Conservation (phyloP, 2,797 vertebrate genomes). For the Philypnodon macrostomus region DNA sequence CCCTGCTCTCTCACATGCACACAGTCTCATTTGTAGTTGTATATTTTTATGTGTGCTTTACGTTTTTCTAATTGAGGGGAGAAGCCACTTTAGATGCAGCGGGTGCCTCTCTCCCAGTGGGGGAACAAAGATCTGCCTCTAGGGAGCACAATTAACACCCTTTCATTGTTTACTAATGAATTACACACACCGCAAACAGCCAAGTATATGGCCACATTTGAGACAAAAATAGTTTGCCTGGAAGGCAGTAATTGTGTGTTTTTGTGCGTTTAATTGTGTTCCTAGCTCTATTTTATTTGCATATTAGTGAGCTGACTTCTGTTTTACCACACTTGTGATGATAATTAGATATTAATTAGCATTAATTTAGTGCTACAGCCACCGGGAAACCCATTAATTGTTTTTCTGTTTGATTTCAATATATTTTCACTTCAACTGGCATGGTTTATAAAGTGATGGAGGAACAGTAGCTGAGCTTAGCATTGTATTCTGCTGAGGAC, state of each 20-base stretch:
- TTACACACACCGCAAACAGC: slow-evolving; percentile 52
- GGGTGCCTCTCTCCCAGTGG: slow-evolving; percentile 47
- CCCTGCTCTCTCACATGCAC: slow-evolving; percentile 1
- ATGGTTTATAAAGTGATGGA: not conserved
- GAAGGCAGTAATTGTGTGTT: slow-evolving; percentile 23
- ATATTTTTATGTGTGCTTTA: slow-evolving; percentile 55
- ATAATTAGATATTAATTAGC: slow-evolving; percentile 46
- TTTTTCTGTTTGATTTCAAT: slow-evolving; percentile 14
- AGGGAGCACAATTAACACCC: slow-evolving; percentile 65
- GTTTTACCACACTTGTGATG: slow-evolving; percentile 33
- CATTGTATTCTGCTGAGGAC: slow-evolving; percentile 7
- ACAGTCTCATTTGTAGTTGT: slow-evolving; percentile 13
- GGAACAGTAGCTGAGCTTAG: slow-evolving; percentile 9
- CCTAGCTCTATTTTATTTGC: slow-evolving; percentile 11
- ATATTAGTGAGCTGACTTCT: slow-evolving; percentile 32
- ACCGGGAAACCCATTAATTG: slow-evolving; percentile 2
- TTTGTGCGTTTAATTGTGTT: slow-evolving; percentile 13
- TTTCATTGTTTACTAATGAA: slow-evolving; percentile 75
- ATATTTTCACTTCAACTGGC: not conserved
- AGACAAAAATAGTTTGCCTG: slow-evolving; percentile 30
- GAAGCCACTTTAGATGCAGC: slow-evolving; percentile 56
- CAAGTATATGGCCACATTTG: slow-evolving; percentile 38
- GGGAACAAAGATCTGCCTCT: slow-evolving; percentile 57
- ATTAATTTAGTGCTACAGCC: slow-evolving; percentile 14
- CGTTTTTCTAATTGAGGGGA: slow-evolving; percentile 56